Conservation (phyloP, 2,888 invertebrate species). For the Drosophila cognata region DNA sequence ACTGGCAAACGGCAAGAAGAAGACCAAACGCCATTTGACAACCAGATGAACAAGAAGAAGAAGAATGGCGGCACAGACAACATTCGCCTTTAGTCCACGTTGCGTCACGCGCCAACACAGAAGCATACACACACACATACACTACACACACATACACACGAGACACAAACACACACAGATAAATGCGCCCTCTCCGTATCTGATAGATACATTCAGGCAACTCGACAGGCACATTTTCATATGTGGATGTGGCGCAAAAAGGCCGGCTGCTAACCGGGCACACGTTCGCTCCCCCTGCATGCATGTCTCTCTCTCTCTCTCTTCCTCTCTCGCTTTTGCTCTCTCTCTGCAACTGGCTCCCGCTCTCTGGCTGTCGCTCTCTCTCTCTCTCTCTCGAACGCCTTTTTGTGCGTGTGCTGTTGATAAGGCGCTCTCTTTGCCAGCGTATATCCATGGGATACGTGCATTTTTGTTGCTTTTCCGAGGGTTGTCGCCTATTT, state of each 20-base stretch:
- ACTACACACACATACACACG: background rate
- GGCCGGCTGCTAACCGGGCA: conserved; percentile 62
- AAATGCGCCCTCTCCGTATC: conserved; percentile 38
- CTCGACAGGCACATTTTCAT: conserved; percentile 36
- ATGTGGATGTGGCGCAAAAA: conserved; percentile 62
- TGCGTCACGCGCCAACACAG: conserved; percentile 69
- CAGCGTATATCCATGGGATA: conserved; percentile 61
- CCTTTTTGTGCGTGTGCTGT: conserved; percentile 8
- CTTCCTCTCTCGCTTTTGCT: conserved; percentile 1
- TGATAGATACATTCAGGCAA: conserved; percentile 56
- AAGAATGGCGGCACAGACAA: conserved; percentile 40
- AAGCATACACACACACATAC: conserved; percentile 11
- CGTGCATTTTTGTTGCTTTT: conserved; percentile 30
- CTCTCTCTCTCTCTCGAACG: background rate
- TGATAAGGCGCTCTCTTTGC: conserved; percentile 42
- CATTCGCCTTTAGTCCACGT: conserved; percentile 57
- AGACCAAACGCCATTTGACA: conserved; percentile 39
- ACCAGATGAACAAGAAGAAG: conserved; percentile 38
- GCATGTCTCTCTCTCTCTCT: conserved; percentile 16
- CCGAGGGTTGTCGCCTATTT: conserved; percentile 63
- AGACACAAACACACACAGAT: conserved; percentile 16
- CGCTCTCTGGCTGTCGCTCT: conserved; percentile 6
- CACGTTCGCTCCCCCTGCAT: conserved; percentile 14
- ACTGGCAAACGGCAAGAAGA: conserved; percentile 67
- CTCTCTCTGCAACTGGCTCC: background rate